Base-by-base conservation (phyloP, 2,888 invertebrate species). In the Ypsolopha sequella region DNA sequence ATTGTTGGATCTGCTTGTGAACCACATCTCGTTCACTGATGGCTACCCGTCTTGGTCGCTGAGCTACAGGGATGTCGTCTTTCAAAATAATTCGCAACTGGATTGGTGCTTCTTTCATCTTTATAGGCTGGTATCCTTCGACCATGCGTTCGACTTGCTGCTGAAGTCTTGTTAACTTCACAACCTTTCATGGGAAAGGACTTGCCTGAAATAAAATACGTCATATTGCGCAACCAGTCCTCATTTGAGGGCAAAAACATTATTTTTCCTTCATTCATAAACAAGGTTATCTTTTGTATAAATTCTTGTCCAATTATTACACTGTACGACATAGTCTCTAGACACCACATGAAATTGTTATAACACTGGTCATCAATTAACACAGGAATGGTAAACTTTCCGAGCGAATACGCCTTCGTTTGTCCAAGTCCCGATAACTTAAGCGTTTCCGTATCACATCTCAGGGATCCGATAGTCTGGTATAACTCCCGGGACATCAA, bases 291-390 rank as follows among this genome's bases (percentile, higher is more conserved):
- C n/a, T 51, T 50, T 24, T 24, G n/a, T 35, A 54, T 35, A 51
- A 56, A 56, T 6, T 41, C 36, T 34, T 53, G 54, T 6, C 53
- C 56, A 9, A 56, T 36, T 11, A 56, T 52, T 1, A 48, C 52
- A 8, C 48, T 33, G 49, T 51, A 55, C 1, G 54, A 54, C 48
- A 56, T 52, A 34, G 36, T 48, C 43, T 47, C 39, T 50, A 36
- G 51, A 45, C 14, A 54, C 45, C 6, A 56, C 35, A 53, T 54
- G 43, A 13, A 54, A 54, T 8, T 44, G 48, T 41, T 41, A 41
- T 41, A 50, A 34, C n/a, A 9, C 9, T 50, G n/a, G 13, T n/a
- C 11, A 50, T 41, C 41, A 50, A 50, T 50, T 10, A 10, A 14
- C 49, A 50, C 49, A 1, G 24, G 10, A 10, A 13, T n/a, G 11